Evolutionary conservation across 2,797 vertebrate species (phyloP).

Genomic region (Eleutherodactylus coqui): DNA sequence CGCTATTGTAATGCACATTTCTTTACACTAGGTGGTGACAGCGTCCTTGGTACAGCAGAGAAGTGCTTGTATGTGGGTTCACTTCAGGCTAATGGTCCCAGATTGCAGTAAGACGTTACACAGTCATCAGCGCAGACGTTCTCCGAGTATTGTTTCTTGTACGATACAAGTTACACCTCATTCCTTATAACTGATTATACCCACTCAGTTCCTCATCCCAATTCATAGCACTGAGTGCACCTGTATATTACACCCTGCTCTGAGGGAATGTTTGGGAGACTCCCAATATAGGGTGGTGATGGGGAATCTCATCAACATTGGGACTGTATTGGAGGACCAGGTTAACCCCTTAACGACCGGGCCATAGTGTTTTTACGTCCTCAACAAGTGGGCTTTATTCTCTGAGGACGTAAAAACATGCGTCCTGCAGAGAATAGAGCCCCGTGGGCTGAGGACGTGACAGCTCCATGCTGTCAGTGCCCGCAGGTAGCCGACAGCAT

Average conservation of each 20-base stretch:
- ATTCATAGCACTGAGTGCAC: not conserved
- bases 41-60: not conserved
- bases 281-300: no score
- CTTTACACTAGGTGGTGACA: constrained; percentile 25
- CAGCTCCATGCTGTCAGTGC: no score
- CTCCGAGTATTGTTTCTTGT: not conserved
- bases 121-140: not conserved
- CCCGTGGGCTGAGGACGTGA: no score
- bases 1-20: not conserved
- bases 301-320: no score
- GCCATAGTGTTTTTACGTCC: no score
- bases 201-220: not conserved
- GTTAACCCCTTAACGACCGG: no score
- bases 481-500: no score
- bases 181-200: not conserved
- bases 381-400: no score
- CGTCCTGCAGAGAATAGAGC: no score
- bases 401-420: no score
- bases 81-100: constrained; percentile 10
- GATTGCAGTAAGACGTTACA: not conserved
- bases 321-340: no score
- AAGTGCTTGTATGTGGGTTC: not conserved
- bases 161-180: not conserved
- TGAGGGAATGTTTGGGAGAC: no score
- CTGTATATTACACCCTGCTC: not conserved